Evolutionary conservation across 2,888 invertebrate genomes (phyloP).

Genomic region (Toxonevra muliebris): DNA sequence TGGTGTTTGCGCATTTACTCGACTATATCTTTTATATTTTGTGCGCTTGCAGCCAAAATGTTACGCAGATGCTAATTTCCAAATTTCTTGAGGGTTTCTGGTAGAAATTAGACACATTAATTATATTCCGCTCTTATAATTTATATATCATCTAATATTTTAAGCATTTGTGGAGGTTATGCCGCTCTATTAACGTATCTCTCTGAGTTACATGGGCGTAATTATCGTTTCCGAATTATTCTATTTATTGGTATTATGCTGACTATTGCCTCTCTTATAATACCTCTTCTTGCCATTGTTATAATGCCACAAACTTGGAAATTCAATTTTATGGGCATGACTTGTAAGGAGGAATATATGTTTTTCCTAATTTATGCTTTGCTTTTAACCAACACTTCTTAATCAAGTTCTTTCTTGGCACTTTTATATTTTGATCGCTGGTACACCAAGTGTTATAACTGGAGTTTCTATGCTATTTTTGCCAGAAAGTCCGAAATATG

Average conservation of each 20-base stretch:
- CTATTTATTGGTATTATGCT: conserved; percentile 75
- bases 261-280: conserved; percentile 71
- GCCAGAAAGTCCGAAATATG: conserved; percentile 60
- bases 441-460: conserved; percentile 49
- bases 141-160: neutral
- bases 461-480: conserved; percentile 45
- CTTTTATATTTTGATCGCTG: conserved; percentile 50
- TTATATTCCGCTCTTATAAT: neutral
- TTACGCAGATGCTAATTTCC: conserved; percentile 72
- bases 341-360: conserved; percentile 66
- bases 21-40: conserved; percentile 72
- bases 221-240: conserved; percentile 72
- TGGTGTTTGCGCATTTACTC: conserved; percentile 72
- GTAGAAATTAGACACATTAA: conserved; percentile 68
- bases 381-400: neutral
- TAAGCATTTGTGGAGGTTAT: conserved; percentile 76
- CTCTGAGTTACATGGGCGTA: conserved; percentile 76
- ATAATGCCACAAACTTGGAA: conserved; percentile 68
- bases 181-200: conserved; percentile 77
- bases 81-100: conserved; percentile 78
- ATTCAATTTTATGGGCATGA: no score
- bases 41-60: conserved; percentile 73
- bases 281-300: conserved; percentile 77
- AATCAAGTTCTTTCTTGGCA: conserved; percentile 52
- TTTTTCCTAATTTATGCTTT: neutral